Evolutionary conservation across 2,888 invertebrate genomes (phyloP).

Genomic region (Coelinius sp.): DNA sequence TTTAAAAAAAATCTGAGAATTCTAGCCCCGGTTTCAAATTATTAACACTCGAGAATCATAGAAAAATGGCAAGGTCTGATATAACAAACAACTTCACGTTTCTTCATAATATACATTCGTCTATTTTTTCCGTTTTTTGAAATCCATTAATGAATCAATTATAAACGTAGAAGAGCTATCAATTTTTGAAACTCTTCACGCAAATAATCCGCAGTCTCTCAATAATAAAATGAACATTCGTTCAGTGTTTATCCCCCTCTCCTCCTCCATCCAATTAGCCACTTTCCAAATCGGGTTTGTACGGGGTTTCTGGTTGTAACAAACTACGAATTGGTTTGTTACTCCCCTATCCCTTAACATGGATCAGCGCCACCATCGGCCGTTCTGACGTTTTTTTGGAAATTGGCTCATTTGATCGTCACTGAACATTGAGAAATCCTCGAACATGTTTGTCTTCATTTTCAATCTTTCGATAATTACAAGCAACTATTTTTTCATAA

Average conservation of each 20-base stretch:
- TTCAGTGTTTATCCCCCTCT: no score
- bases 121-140: conserved; percentile 4
- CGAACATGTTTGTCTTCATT: background rate
- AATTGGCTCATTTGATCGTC: background rate
- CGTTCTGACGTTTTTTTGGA: background rate
- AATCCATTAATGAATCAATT: conserved; percentile 24
- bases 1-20: background rate
- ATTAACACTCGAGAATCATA: background rate
- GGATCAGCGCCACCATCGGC: no score
- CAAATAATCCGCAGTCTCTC: conserved; percentile 6
- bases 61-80: conserved; percentile 1
- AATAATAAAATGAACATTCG: background rate
- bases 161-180: conserved; percentile 43
- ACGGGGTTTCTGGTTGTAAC: no score
- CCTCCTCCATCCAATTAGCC: no score
- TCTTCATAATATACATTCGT: background rate
- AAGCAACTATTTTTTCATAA: conserved; percentile 5
- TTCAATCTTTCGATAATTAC: conserved; percentile 11
- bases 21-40: background rate
- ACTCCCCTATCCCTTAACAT: no score
- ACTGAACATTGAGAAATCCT: background rate
- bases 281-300: no score
- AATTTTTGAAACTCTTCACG: background rate
- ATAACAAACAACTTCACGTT: conserved; percentile 19
- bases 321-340: no score